phyloP scores from a whole-genome alignment of 2,113 vertebrate species.

The Geococcyx californianus region DNA sequence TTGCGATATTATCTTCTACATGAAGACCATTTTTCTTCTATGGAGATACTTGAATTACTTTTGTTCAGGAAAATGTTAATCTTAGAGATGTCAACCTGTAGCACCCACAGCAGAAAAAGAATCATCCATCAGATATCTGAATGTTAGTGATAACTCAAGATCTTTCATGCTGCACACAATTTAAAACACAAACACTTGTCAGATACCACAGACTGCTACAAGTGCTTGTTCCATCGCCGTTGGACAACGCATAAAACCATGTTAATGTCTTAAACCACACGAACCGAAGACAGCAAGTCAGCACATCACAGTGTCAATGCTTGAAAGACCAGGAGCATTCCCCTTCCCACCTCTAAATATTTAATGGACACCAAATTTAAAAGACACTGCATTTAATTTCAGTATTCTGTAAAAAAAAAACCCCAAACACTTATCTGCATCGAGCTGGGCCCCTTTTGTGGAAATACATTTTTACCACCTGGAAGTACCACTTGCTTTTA shows the following conservation, averaged over 20 bases:
- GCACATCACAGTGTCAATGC: not conserved
- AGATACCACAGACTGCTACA: not conserved
- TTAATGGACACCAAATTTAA: not conserved
- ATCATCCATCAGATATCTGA: slow-evolving; percentile 30
- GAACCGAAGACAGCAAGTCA: not conserved
- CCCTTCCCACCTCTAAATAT: not conserved
- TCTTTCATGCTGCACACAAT: slow-evolving; percentile 8
- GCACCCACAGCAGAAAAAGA: slow-evolving; percentile 62
- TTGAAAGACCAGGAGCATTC: not conserved
- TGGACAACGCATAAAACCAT: not conserved
- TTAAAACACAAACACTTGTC: not conserved
- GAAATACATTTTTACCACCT: not conserved
- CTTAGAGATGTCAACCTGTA: slow-evolving; percentile 64
- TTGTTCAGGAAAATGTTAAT: slow-evolving; percentile 62
- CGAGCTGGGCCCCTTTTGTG: not conserved
- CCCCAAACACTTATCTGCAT: not conserved
- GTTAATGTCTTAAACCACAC: not conserved
- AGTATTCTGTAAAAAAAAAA: not conserved
- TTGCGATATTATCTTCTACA: slow-evolving; percentile 55
- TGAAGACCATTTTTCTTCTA: slow-evolving; percentile 49
- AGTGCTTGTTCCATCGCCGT: not conserved
- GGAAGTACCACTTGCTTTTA: not conserved
- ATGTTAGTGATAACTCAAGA: not conserved
- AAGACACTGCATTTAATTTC: not conserved
- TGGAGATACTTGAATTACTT: slow-evolving; percentile 45